These are phyloP conservation scores for Orussus abietinus DNA, from an alignment of 1,140 invertebrate genomes.

Conservation along the genomic window DNA sequence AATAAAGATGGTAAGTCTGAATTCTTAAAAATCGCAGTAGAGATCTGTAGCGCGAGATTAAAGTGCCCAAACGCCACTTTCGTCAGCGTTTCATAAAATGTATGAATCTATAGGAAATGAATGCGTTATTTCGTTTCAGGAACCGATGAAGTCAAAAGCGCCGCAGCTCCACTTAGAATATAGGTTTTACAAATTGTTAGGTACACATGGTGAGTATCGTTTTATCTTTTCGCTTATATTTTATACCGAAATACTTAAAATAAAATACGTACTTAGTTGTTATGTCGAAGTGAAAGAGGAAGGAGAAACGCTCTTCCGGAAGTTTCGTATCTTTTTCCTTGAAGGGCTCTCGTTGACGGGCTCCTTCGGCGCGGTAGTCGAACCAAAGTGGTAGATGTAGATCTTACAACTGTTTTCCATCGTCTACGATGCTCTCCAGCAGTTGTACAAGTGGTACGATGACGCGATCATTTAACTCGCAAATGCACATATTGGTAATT, in stretches of 20 bases:
- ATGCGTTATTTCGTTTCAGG: constrained; percentile 55
- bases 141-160: constrained; percentile 99
- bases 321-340: no score
- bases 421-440: no score
- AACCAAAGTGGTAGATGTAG: no score
- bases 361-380: no score
- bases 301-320: no score
- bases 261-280: constrained; percentile 3
- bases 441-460: no score
- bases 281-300: not conserved
- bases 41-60: constrained; percentile 1
- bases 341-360: no score
- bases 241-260: constrained; percentile 59
- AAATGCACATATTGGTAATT: no score
- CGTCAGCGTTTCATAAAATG: constrained; percentile 1
- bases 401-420: no score
- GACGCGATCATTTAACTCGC: no score
- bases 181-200: constrained; percentile 99
- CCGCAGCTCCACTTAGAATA: constrained; percentile 99
- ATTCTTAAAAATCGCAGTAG: constrained; percentile 7
- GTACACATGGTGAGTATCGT: constrained; percentile 77
- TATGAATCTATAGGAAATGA: not conserved
- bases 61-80: not conserved
- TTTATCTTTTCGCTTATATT: constrained; percentile 4
- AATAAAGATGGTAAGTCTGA: constrained; percentile 89